Conservation (phyloP, 2,113 vertebrate genomes). For the Psettodes erumei region DNA sequence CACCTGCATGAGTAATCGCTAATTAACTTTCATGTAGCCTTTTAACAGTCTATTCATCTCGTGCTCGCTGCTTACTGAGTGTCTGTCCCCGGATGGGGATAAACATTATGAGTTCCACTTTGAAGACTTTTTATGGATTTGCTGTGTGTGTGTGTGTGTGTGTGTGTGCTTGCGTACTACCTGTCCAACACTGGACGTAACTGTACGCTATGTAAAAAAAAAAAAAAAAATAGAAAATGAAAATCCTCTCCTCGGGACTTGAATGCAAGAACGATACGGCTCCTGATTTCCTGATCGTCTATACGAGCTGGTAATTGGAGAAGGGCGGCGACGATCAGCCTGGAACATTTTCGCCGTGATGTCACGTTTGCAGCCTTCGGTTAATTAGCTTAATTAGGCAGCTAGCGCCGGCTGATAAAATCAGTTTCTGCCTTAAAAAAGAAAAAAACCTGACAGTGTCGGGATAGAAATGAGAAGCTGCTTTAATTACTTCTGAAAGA, state of each 20-base stretch:
- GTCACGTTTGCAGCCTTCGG: too few relatives aligned
- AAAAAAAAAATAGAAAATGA: too few relatives aligned
- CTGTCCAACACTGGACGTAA: too few relatives aligned
- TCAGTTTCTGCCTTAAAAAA: too few relatives aligned
- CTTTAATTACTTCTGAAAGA: background rate
- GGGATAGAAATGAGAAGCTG: background rate
- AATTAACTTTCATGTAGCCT: slow-evolving; percentile 31
- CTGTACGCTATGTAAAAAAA: too few relatives aligned
- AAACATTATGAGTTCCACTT: slow-evolving; percentile 26
- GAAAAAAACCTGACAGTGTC: too few relatives aligned
- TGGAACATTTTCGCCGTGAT: too few relatives aligned
- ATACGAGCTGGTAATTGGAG: too few relatives aligned
- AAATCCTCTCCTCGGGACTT: too few relatives aligned
- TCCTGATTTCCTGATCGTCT: too few relatives aligned
- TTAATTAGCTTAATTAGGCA: background rate
- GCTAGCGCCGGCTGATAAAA: background rate
- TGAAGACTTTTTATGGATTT: background rate
- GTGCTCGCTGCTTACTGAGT: slow-evolving; percentile 27
- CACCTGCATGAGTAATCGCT: slow-evolving; percentile 37
- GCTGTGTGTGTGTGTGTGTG: background rate
- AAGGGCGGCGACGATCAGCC: too few relatives aligned
- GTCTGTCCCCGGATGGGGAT: slow-evolving; percentile 3
- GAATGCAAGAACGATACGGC: too few relatives aligned
- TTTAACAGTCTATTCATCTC: slow-evolving; percentile 13
- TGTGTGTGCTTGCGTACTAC: background rate